phyloP scores from a whole-genome alignment of 2,888 invertebrate genomes.

The Synanthedon formicaeformis region DNA sequence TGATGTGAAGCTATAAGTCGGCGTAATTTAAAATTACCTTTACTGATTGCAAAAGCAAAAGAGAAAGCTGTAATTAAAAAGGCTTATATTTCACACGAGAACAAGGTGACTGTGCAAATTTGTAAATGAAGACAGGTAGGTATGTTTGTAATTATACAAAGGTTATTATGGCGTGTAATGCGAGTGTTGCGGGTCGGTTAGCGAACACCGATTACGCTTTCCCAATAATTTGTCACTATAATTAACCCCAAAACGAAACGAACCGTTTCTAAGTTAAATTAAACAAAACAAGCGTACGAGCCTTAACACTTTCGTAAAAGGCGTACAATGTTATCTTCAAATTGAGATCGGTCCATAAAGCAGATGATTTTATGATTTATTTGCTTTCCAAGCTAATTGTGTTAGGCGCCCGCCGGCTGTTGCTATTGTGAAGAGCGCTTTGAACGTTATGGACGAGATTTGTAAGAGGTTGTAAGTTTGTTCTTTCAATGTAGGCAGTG shows the following conservation, averaged over 20 bases:
- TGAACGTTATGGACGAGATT: conserved; percentile 26
- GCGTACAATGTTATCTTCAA: conserved; percentile 28
- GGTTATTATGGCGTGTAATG: conserved; percentile 37
- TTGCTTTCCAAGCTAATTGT: conserved; percentile 48
- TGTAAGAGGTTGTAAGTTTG: conserved; percentile 12
- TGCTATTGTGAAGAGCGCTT: conserved; percentile 24
- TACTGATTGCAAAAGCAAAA: conserved; percentile 15
- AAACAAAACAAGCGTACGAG: conserved; percentile 1
- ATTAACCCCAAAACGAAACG: conserved; percentile 26
- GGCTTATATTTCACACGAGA: conserved; percentile 42
- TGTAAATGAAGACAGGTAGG: conserved; percentile 18
- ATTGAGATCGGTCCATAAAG: conserved; percentile 29
- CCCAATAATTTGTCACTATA: conserved; percentile 50
- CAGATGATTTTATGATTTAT: conserved; percentile 48
- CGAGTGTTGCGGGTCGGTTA: conserved; percentile 41
- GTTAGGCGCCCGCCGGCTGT: conserved; percentile 37
- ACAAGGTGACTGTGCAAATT: conserved; percentile 57
- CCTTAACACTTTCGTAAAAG: neutral
- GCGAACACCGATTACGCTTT: conserved; percentile 31
- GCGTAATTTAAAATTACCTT: neutral
- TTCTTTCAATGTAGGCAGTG: conserved; percentile 5
- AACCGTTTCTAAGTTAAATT: conserved; percentile 6
- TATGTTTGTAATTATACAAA: conserved; percentile 51
- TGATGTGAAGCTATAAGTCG: too few relatives aligned
- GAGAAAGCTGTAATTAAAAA: conserved; percentile 61